A percentile compares a stretch with the other conserved stretches of the same genome.
These are phyloP conservation scores for Calliopsis andreniformis DNA, from an alignment of 1,140 invertebrate species.

Conservation along the genomic window DNA sequence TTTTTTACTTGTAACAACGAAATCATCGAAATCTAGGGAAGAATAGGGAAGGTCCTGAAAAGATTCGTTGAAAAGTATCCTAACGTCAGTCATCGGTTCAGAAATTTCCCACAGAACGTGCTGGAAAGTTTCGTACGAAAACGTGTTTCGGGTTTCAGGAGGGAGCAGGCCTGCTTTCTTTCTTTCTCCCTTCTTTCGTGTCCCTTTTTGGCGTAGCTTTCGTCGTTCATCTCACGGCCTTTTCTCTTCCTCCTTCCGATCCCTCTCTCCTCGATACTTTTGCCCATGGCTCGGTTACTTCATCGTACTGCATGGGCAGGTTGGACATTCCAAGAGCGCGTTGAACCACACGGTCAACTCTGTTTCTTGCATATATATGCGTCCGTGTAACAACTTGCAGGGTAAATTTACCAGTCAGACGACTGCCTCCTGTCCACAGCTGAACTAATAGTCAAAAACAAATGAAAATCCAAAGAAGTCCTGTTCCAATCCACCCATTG, in stretches of 20 bases:
- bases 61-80: background rate
- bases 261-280: conserved; percentile 7
- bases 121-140: conserved; percentile 9
- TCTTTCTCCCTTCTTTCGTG: background rate
- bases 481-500: too few relatives aligned
- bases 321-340: conserved; percentile 73
- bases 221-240: conserved; percentile 16
- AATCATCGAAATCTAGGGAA: too few relatives aligned
- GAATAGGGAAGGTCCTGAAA: too few relatives aligned
- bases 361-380: conserved; percentile 29
- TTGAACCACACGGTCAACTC: conserved; percentile 71
- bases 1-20: too few relatives aligned
- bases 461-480: too few relatives aligned
- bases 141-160: background rate
- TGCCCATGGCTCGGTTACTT: conserved; percentile 61
- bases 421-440: background rate
- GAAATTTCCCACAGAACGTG: background rate
- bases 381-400: background rate
- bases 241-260: conserved; percentile 10
- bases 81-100: background rate
- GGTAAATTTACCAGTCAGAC: background rate
- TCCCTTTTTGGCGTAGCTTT: conserved; percentile 28
- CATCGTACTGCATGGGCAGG: conserved; percentile 41
- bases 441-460: background rate
- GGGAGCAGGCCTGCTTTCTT: too few relatives aligned